A percentile compares a stretch with the other conserved stretches of the same genome.
phyloP scores from a whole-genome alignment of 1,140 invertebrate genomes.

The Acyrthosiphon pisum region DNA sequence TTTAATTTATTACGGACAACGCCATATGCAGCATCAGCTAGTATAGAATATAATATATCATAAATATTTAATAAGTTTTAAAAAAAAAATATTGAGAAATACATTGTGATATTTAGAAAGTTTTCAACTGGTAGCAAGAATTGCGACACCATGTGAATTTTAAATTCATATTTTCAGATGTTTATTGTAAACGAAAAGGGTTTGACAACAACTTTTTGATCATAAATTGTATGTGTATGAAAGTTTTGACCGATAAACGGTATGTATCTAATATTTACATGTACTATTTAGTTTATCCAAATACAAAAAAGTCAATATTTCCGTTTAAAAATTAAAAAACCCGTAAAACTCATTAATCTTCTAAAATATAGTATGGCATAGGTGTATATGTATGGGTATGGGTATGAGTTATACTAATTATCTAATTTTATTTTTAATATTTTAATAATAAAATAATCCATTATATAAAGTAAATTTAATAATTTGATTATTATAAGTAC shows the following conservation, averaged over 20 bases:
- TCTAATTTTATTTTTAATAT: background rate
- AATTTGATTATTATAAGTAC: background rate
- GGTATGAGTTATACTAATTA: background rate
- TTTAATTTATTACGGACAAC: no score
- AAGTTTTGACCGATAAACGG: slow-evolving; percentile 29
- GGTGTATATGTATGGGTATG: background rate
- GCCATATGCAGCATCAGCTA: no score
- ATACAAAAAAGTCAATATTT: background rate
- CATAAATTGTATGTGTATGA: background rate
- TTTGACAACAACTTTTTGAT: slow-evolving; percentile 40
- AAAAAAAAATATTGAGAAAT: background rate
- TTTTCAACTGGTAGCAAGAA: slow-evolving; percentile 1
- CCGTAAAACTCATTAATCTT: background rate
- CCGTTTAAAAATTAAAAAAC: background rate
- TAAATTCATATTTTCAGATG: slow-evolving; percentile 35
- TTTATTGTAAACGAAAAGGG: slow-evolving; percentile 20
- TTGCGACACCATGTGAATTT: background rate
- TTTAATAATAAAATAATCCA: background rate
- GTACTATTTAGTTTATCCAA: background rate
- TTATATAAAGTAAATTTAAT: background rate
- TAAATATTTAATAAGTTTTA: background rate
- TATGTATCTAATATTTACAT: slow-evolving; percentile 1
- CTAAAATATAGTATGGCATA: background rate
- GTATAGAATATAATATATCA: background rate
- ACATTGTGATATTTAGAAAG: slow-evolving; percentile 12